A percentile compares a stretch with the other conserved stretches of the same genome.
Conservation (phyloP, 1,140 invertebrate genomes). For the Diploscapter pachys region DNA sequence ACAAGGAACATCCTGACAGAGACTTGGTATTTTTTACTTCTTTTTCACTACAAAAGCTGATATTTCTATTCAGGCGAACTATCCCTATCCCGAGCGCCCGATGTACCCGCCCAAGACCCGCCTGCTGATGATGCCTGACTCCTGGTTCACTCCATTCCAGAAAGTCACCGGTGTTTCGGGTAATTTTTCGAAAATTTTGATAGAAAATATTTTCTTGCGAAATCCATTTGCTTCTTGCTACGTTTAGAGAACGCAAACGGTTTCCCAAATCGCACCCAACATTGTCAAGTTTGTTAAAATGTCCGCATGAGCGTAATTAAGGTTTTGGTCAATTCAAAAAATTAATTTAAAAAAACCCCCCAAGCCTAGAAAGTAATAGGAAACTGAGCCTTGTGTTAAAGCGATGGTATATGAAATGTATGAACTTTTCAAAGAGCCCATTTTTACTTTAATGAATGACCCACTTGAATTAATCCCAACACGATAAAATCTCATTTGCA, state of each 20-base stretch:
- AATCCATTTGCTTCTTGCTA: background rate
- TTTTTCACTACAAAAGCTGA: constrained; percentile 17
- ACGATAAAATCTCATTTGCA: constrained; percentile 16
- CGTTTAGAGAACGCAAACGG: background rate
- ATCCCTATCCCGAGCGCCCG: constrained; percentile 49
- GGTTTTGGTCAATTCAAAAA: too few relatives aligned
- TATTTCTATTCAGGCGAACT: constrained; percentile 43
- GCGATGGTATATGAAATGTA: too few relatives aligned
- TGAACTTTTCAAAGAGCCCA: too few relatives aligned
- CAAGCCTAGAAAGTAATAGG: too few relatives aligned
- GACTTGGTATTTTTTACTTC: constrained; percentile 45
- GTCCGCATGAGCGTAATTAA: too few relatives aligned
- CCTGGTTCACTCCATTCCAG: constrained; percentile 55
- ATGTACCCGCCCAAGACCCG: constrained; percentile 57
- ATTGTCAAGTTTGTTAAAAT: too few relatives aligned
- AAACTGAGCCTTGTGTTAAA: too few relatives aligned
- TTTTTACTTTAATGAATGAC: too few relatives aligned
- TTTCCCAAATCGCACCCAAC: too few relatives aligned
- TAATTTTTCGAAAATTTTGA: constrained; percentile 14
- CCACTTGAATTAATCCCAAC: too few relatives aligned
- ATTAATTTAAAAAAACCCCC: too few relatives aligned
- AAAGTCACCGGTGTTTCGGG: constrained; percentile 57
- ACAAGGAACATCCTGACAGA: constrained; percentile 55
- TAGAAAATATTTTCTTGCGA: too few relatives aligned
- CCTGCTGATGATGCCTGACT: constrained; percentile 51